phyloP scores from a whole-genome alignment of 1,140 invertebrate genomes.

The Hylaeus volcanicus region DNA sequence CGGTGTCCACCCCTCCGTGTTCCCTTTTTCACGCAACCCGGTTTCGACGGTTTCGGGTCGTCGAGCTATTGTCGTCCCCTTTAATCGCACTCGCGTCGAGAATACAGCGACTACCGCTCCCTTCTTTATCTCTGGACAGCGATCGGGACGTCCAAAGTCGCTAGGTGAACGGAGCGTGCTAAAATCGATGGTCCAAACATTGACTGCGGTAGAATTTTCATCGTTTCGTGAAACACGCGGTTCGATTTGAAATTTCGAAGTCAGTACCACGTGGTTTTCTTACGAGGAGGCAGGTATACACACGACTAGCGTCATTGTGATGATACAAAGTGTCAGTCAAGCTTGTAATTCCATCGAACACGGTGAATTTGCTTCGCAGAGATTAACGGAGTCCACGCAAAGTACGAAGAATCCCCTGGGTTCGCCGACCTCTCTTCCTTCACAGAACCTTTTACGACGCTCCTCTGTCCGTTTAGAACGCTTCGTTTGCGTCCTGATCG shows the following conservation, averaged over 20 bases:
- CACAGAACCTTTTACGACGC: constrained; percentile 3
- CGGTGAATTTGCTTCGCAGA: constrained; percentile 37
- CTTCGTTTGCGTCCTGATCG: constrained; percentile 5
- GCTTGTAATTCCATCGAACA: constrained; percentile 40
- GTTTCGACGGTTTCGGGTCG: constrained; percentile 23
- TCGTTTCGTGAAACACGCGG: neutral
- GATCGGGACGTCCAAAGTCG: too few species aligned
- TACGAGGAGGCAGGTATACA: neutral
- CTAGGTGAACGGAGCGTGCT: too few species aligned
- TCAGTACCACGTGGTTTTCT: neutral
- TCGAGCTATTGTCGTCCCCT: constrained; percentile 47
- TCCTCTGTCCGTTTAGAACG: neutral
- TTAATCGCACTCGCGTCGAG: constrained; percentile 50
- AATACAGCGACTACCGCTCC: constrained; percentile 2
- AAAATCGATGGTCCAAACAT: too few species aligned
- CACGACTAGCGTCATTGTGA: neutral
- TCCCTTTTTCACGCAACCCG: constrained; percentile 10
- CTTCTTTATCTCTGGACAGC: neutral
- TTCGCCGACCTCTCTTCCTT: constrained; percentile 32
- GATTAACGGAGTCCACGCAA: constrained; percentile 33
- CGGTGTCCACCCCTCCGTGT: neutral
- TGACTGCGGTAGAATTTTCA: too few species aligned
- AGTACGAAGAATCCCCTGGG: neutral
- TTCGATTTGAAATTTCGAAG: too few species aligned
- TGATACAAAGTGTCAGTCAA: constrained; percentile 25